Conservation (phyloP, 2,888 invertebrate genomes). For the Diadegma fenestrale region DNA sequence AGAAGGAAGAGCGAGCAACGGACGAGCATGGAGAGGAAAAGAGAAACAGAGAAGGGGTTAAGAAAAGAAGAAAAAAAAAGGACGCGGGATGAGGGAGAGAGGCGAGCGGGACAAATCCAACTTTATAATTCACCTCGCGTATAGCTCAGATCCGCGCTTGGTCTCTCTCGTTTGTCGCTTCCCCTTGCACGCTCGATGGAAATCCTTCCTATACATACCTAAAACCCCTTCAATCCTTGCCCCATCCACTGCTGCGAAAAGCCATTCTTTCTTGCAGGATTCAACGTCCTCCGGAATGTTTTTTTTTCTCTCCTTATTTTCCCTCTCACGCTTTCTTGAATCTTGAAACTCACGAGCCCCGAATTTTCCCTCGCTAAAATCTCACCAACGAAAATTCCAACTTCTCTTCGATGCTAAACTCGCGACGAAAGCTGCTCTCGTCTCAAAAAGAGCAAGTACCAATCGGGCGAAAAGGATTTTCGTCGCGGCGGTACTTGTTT, state of each 20-base stretch:
- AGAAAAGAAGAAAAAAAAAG: not conserved
- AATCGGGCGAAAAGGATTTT: slow-evolving; percentile 7
- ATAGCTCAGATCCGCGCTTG: slow-evolving; percentile 41
- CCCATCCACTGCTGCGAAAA: not conserved
- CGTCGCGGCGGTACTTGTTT: not conserved
- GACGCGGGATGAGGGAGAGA: not conserved
- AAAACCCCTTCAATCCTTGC: slow-evolving; percentile 26
- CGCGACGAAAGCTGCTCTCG: not conserved
- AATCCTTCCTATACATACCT: slow-evolving; percentile 41
- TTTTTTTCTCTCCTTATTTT: not conserved
- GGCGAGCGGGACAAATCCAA: slow-evolving; percentile 36
- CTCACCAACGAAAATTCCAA: not conserved
- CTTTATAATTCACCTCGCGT: slow-evolving; percentile 65
- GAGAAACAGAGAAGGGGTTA: slow-evolving; percentile 6
- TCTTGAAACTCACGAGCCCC: not conserved
- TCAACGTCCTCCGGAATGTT: not conserved
- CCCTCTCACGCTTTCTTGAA: not conserved
- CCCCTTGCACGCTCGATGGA: slow-evolving; percentile 11
- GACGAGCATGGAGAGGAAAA: not conserved
- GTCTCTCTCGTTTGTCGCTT: slow-evolving; percentile 14
- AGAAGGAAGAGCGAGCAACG: not conserved
- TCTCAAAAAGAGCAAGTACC: not conserved
- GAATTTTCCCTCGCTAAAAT: slow-evolving; percentile 3
- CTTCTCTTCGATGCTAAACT: not conserved
- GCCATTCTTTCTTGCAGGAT: slow-evolving; percentile 27